Evolutionary conservation across 2,113 vertebrate genomes (phyloP).

Genomic region (Xenopus tropicalis): UCB_Xtro_10.0 CM004444.2:34235501-34236000

Average conservation of each 20-base stretch:
- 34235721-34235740: neutral
- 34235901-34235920: too few species aligned
- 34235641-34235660: neutral
- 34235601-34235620: neutral
- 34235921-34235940: too few species aligned
- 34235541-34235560: constrained; percentile 24
- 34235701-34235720: neutral
- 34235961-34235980: too few species aligned
- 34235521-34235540: constrained; percentile 14
- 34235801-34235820: too few species aligned
- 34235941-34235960: too few species aligned
- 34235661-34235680: constrained; percentile 3
- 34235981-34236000: too few species aligned
- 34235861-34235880: too few species aligned
- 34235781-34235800: too few species aligned
- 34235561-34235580: neutral
- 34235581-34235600: constrained; percentile 8
- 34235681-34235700: neutral
- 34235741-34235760: neutral
- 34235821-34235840: too few species aligned
- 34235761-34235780: neutral
- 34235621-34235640: neutral
- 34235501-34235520: constrained; percentile 7
- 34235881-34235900: too few species aligned
- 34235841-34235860: too few species aligned